A percentile compares a stretch with the other conserved stretches of the same genome.
phyloP scores from a whole-genome alignment of 1,140 invertebrate species.

The Anoplophora glabripennis region DNA sequence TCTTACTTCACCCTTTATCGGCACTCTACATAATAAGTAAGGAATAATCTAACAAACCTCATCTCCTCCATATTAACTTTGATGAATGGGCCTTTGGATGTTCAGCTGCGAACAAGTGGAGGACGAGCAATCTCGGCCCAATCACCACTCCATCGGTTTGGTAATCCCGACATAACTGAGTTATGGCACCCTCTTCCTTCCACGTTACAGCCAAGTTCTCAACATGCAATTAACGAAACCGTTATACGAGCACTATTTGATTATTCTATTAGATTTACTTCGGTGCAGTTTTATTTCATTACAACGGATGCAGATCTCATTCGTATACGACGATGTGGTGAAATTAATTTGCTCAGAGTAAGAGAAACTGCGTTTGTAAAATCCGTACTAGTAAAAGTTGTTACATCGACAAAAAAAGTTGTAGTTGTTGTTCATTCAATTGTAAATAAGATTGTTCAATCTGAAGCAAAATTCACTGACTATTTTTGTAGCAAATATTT shows the following conservation, averaged over 20 bases:
- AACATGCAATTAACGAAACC: slow-evolving; percentile 4
- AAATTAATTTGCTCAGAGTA: too few relatives aligned
- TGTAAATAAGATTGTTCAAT: too few relatives aligned
- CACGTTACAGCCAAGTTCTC: not conserved
- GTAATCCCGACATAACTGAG: slow-evolving; percentile 1
- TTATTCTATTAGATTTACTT: slow-evolving; percentile 3
- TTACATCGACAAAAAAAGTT: too few relatives aligned
- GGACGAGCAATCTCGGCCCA: not conserved
- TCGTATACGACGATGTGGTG: too few relatives aligned
- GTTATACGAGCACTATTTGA: slow-evolving; percentile 1
- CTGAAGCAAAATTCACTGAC: too few relatives aligned
- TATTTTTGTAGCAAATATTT: too few relatives aligned
- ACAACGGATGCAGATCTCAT: not conserved
- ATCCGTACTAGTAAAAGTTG: too few relatives aligned
- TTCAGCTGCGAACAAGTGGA: not conserved
- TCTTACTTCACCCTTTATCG: too few relatives aligned
- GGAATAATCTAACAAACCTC: too few relatives aligned
- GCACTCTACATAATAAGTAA: too few relatives aligned
- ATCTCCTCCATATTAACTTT: not conserved
- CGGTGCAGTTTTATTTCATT: not conserved
- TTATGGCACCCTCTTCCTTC: slow-evolving; percentile 7
- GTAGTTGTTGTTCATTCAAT: too few relatives aligned
- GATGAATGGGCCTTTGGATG: slow-evolving; percentile 3
- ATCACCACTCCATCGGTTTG: not conserved
- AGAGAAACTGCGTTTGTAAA: too few relatives aligned